These are phyloP conservation scores for Rhea americana DNA, from an alignment of 2,113 vertebrate genomes.

Conservation along the genomic window DNA sequence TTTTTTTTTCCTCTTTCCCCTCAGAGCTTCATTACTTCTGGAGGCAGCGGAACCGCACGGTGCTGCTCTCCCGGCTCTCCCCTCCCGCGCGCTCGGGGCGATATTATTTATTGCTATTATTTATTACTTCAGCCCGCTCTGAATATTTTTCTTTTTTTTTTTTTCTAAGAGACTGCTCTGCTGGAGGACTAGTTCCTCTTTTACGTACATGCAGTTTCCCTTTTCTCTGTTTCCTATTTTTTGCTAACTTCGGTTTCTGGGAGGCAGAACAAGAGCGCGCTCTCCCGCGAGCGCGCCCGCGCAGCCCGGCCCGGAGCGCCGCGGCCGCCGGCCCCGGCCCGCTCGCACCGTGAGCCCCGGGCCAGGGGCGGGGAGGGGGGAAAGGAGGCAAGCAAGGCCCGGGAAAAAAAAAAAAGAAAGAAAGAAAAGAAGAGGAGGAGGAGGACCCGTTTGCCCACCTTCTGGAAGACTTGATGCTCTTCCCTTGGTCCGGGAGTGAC, in stretches of 20 bases:
- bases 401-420: background rate
- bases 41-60: background rate
- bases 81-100: background rate
- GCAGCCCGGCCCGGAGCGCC: background rate
- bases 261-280: background rate
- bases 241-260: background rate
- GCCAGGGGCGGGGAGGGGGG: background rate
- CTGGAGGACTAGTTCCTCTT: constrained; percentile 15
- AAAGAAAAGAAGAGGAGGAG: background rate
- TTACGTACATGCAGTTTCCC: background rate
- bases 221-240: background rate
- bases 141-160: background rate
- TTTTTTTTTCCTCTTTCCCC: background rate
- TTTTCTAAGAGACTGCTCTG: background rate
- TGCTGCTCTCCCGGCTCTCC: background rate
- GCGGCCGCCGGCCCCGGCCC: background rate
- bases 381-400: background rate
- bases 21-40: constrained; percentile 21
- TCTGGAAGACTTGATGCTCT: constrained; percentile 66
- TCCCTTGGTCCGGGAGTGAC: constrained; percentile 75
- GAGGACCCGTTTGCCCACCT: background rate
- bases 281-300: background rate
- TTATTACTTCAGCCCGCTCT: background rate
- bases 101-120: constrained; percentile 68
- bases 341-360: background rate